A percentile compares a stretch with the other conserved stretches of the same genome.
Conservation (phyloP, 2,113 vertebrate species). For the Reinhardtius hippoglossoides region DNA sequence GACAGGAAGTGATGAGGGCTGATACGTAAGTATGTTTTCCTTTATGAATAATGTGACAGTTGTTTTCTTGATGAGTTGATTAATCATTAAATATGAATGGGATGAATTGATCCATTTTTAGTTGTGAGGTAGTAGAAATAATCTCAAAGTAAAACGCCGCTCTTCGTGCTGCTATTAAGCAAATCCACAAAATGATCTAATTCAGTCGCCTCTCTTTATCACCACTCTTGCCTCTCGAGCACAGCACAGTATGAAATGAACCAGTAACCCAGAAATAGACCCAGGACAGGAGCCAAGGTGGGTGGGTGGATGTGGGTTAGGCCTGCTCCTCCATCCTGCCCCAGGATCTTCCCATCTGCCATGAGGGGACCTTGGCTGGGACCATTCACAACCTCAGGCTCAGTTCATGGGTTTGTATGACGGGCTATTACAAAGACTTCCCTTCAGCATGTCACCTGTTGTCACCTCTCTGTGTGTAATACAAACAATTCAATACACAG, state of each 20-base stretch:
- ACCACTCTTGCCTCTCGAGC: background rate
- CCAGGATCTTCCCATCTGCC: slow-evolving; percentile 69
- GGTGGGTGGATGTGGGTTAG: background rate
- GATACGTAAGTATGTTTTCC: too few relatives aligned
- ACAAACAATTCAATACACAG: too few relatives aligned
- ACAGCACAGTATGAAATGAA: slow-evolving; percentile 25
- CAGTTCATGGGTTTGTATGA: slow-evolving; percentile 14
- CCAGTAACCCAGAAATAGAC: slow-evolving; percentile 68
- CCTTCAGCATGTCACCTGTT: background rate
- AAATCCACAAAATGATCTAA: background rate
- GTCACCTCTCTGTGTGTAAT: background rate
- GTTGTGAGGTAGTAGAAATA: background rate
- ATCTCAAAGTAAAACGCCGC: slow-evolving; percentile 15
- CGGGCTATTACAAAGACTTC: background rate
- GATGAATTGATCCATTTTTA: too few relatives aligned
- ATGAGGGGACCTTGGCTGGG: slow-evolving; percentile 47
- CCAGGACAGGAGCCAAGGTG: slow-evolving; percentile 23
- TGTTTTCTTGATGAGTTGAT: too few relatives aligned
- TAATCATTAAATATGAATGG: too few relatives aligned
- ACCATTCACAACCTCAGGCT: slow-evolving; percentile 32
- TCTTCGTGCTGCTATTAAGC: background rate
- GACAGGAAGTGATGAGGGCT: too few relatives aligned
- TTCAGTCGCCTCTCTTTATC: background rate
- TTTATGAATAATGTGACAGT: too few relatives aligned
- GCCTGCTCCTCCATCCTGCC: slow-evolving; percentile 38